Conservation (phyloP, 2,888 invertebrate genomes). For the Cephonodes hylas region DNA sequence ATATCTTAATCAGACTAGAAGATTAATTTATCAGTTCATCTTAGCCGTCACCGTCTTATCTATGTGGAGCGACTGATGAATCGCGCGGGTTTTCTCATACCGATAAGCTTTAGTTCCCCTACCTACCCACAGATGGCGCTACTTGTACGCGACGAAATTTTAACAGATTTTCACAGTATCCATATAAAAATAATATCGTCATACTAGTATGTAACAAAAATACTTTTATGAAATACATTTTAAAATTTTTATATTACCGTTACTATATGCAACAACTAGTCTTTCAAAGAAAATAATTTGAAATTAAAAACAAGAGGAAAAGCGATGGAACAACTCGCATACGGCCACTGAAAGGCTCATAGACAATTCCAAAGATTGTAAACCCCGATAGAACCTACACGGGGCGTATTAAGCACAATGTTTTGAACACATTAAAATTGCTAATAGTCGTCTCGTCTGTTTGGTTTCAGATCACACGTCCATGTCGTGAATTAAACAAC, state of each 20-base stretch:
- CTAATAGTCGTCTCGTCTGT: slow-evolving; percentile 38
- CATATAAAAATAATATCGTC: no score
- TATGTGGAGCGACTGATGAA: slow-evolving; percentile 13
- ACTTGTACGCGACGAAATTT: not conserved
- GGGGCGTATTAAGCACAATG: slow-evolving; percentile 34
- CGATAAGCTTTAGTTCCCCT: slow-evolving; percentile 36
- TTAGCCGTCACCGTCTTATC: slow-evolving; percentile 20
- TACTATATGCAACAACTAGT: no score
- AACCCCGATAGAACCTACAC: slow-evolving; percentile 31
- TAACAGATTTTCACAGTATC: not conserved
- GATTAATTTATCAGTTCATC: slow-evolving; percentile 11
- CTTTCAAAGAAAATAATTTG: no score
- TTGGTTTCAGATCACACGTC: slow-evolving; percentile 35
- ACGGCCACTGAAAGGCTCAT: slow-evolving; percentile 2
- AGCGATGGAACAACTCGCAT: not conserved
- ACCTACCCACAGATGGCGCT: slow-evolving; percentile 69
- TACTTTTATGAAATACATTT: no score
- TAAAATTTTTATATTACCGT: no score
- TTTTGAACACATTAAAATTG: slow-evolving; percentile 47
- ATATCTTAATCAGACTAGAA: not conserved
- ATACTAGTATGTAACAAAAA: no score
- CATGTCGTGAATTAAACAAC: slow-evolving; percentile 24
- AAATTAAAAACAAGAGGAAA: not conserved
- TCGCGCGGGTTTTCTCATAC: not conserved
- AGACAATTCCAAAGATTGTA: slow-evolving; percentile 34